Percentiles rank a stretch among this genome's conserved stretches.
Evolutionary conservation across 92 coral and sea anemone genomes (phyloP).

Genomic region (Meandrina meandrites): DNA sequence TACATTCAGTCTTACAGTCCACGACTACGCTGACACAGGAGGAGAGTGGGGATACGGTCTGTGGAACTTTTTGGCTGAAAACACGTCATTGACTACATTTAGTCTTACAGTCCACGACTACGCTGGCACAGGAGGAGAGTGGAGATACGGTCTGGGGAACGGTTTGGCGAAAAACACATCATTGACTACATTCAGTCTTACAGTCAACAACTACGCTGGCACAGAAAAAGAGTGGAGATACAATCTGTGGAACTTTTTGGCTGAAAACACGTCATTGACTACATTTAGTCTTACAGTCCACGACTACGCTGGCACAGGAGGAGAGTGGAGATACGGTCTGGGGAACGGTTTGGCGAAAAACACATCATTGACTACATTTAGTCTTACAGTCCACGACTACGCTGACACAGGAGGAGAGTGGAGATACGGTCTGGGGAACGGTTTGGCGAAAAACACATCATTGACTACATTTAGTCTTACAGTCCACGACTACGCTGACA

Average conservation of each 20-base stretch:
- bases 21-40: not conserved
- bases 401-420: not conserved
- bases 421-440: not conserved
- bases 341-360: not conserved
- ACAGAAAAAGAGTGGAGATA: too few species aligned
- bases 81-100: not conserved
- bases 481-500: too few species aligned
- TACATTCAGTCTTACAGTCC: not conserved
- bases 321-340: not conserved
- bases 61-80: not conserved
- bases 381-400: not conserved
- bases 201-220: not conserved
- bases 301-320: not conserved
- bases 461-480: too few species aligned
- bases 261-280: too few species aligned
- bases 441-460: too few species aligned
- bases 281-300: too few species aligned
- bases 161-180: not conserved
- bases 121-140: not conserved
- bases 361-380: not conserved
- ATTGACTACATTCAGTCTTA: constrained; percentile 1
- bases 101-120: not conserved
- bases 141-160: not conserved
- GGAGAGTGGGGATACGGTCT: not conserved
- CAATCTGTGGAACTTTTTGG: too few species aligned